These are phyloP conservation scores for Aphis craccivora DNA, from an alignment of 1,140 invertebrate species.

Conservation along the genomic window DNA sequence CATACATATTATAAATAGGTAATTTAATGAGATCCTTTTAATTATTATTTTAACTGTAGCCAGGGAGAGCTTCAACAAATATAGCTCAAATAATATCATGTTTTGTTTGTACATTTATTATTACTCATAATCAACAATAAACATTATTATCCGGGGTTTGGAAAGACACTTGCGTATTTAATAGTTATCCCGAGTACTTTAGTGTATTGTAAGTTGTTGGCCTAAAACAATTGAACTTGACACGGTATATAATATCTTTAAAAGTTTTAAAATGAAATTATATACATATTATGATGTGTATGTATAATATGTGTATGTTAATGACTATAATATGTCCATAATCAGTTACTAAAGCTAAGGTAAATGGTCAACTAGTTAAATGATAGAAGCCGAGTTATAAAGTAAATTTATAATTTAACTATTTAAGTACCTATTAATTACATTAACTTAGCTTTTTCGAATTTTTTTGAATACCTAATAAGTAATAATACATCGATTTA, in stretches of 20 bases:
- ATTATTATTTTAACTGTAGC: neutral
- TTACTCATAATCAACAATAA: neutral
- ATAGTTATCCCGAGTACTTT: neutral
- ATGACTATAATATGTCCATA: neutral
- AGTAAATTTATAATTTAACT: no score
- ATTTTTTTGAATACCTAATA: neutral
- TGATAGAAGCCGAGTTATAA: neutral
- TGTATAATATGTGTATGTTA: no score
- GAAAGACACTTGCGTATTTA: neutral
- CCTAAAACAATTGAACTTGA: no score
- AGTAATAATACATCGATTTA: neutral
- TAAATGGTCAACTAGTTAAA: neutral
- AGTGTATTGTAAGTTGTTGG: no score
- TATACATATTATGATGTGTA: no score
- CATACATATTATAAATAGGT: neutral
- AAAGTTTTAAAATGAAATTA: neutral
- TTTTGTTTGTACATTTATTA: neutral
- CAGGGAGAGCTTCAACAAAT: neutral
- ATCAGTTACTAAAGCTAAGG: neutral
- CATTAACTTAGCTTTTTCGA: neutral
- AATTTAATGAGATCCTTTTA: neutral
- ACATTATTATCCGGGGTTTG: neutral
- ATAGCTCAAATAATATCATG: neutral
- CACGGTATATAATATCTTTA: no score
- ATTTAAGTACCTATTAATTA: neutral